A percentile compares a stretch with the other conserved stretches of the same genome.
These are phyloP conservation scores for Phalanger gymnotis DNA, from an alignment of 2,797 vertebrate species.

Conservation along the genomic window DNA sequence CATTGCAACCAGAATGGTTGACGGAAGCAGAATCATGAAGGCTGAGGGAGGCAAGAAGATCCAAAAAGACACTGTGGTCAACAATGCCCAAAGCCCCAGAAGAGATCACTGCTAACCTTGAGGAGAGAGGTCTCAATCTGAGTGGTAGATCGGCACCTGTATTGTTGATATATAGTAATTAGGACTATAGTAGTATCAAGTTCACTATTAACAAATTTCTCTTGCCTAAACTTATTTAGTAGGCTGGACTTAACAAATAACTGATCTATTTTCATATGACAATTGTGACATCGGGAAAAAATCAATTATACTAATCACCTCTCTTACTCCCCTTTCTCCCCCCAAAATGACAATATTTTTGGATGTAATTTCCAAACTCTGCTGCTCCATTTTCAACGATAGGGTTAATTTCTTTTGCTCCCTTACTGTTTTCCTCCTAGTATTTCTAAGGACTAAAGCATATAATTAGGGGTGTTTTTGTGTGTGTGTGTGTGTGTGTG, in stretches of 20 bases:
- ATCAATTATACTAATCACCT: background rate
- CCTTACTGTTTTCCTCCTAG: constrained; percentile 62
- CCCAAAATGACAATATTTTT: constrained; percentile 18
- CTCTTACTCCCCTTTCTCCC: background rate
- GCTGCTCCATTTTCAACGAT: constrained; percentile 38
- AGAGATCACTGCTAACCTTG: background rate
- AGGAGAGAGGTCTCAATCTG: background rate
- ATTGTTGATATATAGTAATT: background rate
- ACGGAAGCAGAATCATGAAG: background rate
- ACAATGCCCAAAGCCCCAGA: background rate
- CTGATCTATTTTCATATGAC: constrained; percentile 14
- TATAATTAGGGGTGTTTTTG: constrained; percentile 70
- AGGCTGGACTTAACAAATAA: background rate
- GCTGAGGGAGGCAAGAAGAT: background rate
- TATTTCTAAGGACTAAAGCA: constrained; percentile 57
- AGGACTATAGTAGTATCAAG: too few relatives aligned
- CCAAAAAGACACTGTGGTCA: background rate
- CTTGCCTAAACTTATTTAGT: constrained; percentile 28
- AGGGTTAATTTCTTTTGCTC: constrained; percentile 60
- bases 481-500: constrained; percentile 51
- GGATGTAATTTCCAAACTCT: constrained; percentile 46
- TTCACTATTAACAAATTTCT: too few relatives aligned
- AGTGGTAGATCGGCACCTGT: background rate
- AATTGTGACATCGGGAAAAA: constrained; percentile 58
- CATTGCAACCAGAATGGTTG: background rate